A percentile compares a stretch with the other conserved stretches of the same genome.
Evolutionary conservation across 2,888 invertebrate genomes (phyloP).

Genomic region (Pandemis corylana): DNA sequence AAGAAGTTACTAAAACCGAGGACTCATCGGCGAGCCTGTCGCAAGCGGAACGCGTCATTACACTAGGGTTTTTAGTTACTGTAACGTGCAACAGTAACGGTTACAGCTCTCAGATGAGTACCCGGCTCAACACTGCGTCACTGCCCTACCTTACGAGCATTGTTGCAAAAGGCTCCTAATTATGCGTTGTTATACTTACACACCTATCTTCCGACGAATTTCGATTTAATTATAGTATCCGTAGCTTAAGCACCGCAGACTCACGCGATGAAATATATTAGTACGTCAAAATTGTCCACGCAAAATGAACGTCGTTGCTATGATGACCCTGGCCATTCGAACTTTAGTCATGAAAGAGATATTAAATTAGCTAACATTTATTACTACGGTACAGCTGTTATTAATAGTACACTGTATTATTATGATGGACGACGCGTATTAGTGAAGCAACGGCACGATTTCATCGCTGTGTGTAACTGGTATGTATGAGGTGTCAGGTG

Average conservation of each 20-base stretch:
- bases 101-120: too few species aligned
- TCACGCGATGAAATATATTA: background rate
- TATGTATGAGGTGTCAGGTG: slow-evolving; percentile 22
- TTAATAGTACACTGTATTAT: slow-evolving; percentile 19
- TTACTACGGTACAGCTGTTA: slow-evolving; percentile 28
- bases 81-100: too few species aligned
- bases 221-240: slow-evolving; percentile 1
- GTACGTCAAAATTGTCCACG: slow-evolving; percentile 9
- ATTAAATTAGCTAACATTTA: slow-evolving; percentile 27
- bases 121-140: background rate
- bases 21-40: too few species aligned
- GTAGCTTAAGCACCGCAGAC: background rate
- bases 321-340: slow-evolving; percentile 23
- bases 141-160: slow-evolving; percentile 7
- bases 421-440: slow-evolving; percentile 32
- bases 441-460: slow-evolving; percentile 32
- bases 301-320: background rate
- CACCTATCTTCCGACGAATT: slow-evolving; percentile 7
- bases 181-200: background rate
- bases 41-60: too few species aligned
- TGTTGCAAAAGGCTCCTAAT: background rate
- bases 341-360: slow-evolving; percentile 24
- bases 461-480: slow-evolving; percentile 24
- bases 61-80: too few species aligned
- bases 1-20: background rate